Percentiles rank a stretch among this genome's conserved stretches.
These are phyloP conservation scores for Campoletis raptor DNA, from an alignment of 2,888 invertebrate species.

Conservation along the genomic window DNA sequence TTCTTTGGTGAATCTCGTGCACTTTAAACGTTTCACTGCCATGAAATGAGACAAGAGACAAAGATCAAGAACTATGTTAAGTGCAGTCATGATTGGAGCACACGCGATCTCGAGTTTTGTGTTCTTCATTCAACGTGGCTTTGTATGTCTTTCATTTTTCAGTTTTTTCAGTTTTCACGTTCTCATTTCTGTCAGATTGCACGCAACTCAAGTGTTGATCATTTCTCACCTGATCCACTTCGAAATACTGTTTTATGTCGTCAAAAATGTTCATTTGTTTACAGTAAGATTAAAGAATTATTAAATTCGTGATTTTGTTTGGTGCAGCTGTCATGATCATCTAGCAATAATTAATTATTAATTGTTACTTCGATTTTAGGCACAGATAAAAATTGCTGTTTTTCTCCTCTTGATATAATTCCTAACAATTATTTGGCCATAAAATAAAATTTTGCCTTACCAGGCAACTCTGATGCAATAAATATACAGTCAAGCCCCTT, in stretches of 20 bases:
- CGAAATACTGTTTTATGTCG: background rate
- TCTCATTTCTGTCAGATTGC: background rate
- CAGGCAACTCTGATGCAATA: background rate
- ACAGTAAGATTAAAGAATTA: background rate
- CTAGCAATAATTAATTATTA: background rate
- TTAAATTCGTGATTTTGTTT: background rate
- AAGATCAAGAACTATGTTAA: constrained; percentile 7
- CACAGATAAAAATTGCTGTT: background rate
- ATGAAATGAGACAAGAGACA: constrained; percentile 26
- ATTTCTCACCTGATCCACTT: background rate
- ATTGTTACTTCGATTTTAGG: background rate
- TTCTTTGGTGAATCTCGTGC: constrained; percentile 17
- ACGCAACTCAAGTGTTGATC: constrained; percentile 22
- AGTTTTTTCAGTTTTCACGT: background rate
- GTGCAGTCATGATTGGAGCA: constrained; percentile 42
- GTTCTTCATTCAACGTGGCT: background rate
- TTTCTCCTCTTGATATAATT: background rate
- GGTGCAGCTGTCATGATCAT: background rate
- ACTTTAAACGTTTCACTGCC: constrained; percentile 26
- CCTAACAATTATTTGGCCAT: constrained; percentile 4
- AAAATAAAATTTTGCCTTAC: constrained; percentile 25
- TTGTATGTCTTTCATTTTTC: background rate
- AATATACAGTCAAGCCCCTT: constrained; percentile 21
- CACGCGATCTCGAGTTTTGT: constrained; percentile 37
- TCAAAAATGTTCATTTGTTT: background rate